phyloP scores from a whole-genome alignment of 2,888 invertebrate genomes.

The Baronia brevicornis region DNA sequence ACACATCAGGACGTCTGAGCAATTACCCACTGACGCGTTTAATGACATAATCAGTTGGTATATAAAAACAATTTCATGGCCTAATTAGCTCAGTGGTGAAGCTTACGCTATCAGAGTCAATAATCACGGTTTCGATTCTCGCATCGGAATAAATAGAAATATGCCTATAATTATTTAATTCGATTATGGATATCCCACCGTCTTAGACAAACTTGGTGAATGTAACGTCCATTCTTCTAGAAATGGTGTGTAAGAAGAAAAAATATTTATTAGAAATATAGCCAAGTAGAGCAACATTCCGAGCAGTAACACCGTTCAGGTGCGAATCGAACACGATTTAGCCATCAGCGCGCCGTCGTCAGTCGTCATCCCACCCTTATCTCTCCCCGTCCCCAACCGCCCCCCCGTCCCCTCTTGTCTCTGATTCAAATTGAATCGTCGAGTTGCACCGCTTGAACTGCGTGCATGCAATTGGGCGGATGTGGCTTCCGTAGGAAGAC shows the following conservation, averaged over 20 bases:
- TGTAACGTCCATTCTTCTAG: too few species aligned
- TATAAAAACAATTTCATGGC: too few species aligned
- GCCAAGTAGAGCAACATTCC: conserved; percentile 38
- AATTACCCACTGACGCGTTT: too few species aligned
- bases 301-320: conserved; percentile 40
- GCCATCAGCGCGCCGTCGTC: conserved; percentile 64
- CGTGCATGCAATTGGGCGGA: conserved; percentile 50
- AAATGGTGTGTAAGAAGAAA: conserved; percentile 8
- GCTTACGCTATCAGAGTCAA: too few species aligned
- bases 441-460: conserved; percentile 51
- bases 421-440: conserved; percentile 64
- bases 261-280: not conserved
- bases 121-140: too few species aligned
- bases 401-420: conserved; percentile 30
- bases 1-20: too few species aligned
- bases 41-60: too few species aligned
- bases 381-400: conserved; percentile 14
- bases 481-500: conserved; percentile 33
- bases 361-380: conserved; percentile 32
- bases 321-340: conserved; percentile 71
- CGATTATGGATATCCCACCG: too few species aligned
- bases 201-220: too few species aligned
- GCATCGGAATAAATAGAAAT: too few species aligned
- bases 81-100: too few species aligned
- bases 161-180: too few species aligned